These are phyloP conservation scores for Heliocidaris tuberculata DNA, from an alignment of 35 echinoderm and acorn worm species.

Conservation along the genomic window DNA sequence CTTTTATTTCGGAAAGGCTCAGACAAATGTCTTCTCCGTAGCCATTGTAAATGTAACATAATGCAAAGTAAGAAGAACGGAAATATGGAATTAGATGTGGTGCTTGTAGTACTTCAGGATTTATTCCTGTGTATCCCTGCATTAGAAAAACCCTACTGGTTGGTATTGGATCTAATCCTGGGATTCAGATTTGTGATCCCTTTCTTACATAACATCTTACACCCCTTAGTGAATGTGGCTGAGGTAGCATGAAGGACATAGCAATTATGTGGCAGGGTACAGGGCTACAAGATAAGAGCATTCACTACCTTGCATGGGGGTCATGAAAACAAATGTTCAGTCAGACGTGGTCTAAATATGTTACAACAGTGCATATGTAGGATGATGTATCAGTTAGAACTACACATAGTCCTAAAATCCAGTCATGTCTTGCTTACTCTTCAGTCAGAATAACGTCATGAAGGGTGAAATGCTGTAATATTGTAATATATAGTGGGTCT, in stretches of 20 bases:
- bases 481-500: not conserved
- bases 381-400: not conserved
- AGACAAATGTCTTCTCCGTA: no score
- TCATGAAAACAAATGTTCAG: slow-evolving; percentile 6
- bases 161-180: not conserved
- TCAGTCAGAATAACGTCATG: not conserved
- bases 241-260: not conserved
- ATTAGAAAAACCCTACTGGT: not conserved
- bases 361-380: not conserved
- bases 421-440: not conserved
- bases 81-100: not conserved
- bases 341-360: not conserved
- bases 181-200: not conserved
- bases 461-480: not conserved
- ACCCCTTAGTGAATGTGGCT: not conserved
- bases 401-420: not conserved
- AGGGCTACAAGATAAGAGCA: not conserved
- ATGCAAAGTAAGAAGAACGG: no score
- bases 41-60: no score
- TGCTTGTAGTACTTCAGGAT: not conserved
- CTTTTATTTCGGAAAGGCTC: no score
- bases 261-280: not conserved
- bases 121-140: not conserved
- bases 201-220: not conserved
- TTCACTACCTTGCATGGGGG: not conserved